These are phyloP conservation scores for Aleiodes leptofemur DNA, from an alignment of 2,888 invertebrate genomes.

Conservation along the genomic window DNA sequence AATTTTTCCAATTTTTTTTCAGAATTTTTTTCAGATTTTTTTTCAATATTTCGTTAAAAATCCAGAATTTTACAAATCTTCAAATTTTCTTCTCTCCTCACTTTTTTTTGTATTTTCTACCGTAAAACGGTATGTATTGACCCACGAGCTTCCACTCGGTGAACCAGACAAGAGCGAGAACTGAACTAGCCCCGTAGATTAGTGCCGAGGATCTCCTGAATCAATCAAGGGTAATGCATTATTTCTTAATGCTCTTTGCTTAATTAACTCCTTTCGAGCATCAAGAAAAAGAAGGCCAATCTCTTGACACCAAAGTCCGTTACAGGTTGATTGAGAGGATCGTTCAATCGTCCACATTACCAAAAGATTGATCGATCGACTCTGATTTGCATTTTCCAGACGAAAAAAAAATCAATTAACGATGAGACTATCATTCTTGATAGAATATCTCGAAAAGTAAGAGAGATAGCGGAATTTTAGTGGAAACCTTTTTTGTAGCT, in stretches of 20 bases:
- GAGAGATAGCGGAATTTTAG: no score
- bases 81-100: background rate
- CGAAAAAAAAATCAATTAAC: background rate
- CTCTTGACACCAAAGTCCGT: conserved; percentile 6
- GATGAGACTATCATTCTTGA: background rate
- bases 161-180: conserved; percentile 58
- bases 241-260: background rate
- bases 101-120: conserved; percentile 59
- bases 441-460: no score
- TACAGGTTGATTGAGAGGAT: background rate
- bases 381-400: background rate
- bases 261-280: background rate
- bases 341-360: conserved; percentile 2
- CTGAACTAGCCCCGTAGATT: conserved; percentile 56
- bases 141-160: conserved; percentile 66
- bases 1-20: no score
- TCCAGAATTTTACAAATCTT: background rate
- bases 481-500: no score
- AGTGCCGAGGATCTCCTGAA: conserved; percentile 61
- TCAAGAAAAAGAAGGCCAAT: background rate
- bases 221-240: conserved; percentile 14
- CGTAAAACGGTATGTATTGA: conserved; percentile 63
- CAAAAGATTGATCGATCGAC: conserved; percentile 2
- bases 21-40: no score
- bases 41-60: no score